phyloP scores from a whole-genome alignment of 2,797 vertebrate species.

The Melanotaenia nigrans region DNA sequence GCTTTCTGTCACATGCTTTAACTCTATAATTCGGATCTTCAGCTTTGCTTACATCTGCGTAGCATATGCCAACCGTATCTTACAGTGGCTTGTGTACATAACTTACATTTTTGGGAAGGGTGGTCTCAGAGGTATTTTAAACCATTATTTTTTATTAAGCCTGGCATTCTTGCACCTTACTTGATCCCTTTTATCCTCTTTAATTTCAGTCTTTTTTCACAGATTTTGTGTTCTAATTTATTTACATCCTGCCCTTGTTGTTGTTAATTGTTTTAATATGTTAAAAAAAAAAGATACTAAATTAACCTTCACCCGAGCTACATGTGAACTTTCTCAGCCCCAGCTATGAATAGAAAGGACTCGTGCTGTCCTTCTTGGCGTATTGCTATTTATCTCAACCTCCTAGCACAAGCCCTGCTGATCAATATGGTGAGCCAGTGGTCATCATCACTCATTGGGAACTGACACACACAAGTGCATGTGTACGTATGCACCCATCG shows the following conservation, averaged over 20 bases:
- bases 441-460: conserved; percentile 74
- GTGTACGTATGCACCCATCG: conserved; percentile 37
- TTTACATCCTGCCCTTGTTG: conserved; percentile 19
- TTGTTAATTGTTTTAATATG: conserved; percentile 46
- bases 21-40: conserved; percentile 34
- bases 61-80: conserved; percentile 68
- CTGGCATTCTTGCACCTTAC: conserved; percentile 61
- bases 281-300: conserved; percentile 23
- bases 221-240: conserved; percentile 47
- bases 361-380: conserved; percentile 31
- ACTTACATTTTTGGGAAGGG: conserved; percentile 71
- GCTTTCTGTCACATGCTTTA: conserved; percentile 29
- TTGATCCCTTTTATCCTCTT: conserved; percentile 46
- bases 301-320: conserved; percentile 15
- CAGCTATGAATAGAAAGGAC: conserved; percentile 10
- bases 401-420: conserved; percentile 47
- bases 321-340: conserved; percentile 34
- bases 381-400: conserved; percentile 59
- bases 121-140: conserved; percentile 71
- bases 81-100: conserved; percentile 68
- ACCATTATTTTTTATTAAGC: conserved; percentile 73
- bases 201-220: conserved; percentile 43
- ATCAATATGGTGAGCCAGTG: conserved; percentile 75
- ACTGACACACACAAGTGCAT: conserved; percentile 61
- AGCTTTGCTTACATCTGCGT: conserved; percentile 70